Evolutionary conservation across 1,140 invertebrate genomes (phyloP).

Genomic region (Mya arenaria): DNA sequence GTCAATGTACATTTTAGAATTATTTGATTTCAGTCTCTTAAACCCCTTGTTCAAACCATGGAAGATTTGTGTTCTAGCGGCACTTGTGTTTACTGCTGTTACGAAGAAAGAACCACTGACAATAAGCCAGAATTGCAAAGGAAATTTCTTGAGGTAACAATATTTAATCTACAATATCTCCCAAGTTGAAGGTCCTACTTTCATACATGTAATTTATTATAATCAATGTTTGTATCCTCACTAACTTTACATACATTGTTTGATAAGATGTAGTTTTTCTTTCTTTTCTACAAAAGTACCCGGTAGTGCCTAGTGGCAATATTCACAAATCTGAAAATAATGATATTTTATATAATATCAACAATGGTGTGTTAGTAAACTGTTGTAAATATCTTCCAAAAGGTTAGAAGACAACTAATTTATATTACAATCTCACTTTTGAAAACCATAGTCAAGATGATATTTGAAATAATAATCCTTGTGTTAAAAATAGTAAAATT

Average conservation of each 20-base stretch:
- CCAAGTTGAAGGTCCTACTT: neutral
- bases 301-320: neutral
- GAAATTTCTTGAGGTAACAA: conserved; percentile 73
- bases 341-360: neutral
- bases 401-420: neutral
- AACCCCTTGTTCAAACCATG: conserved; percentile 73
- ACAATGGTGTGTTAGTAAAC: neutral
- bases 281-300: neutral
- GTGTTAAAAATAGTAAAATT: neutral
- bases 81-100: conserved; percentile 75
- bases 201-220: neutral
- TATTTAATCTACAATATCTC: neutral
- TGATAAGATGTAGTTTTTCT: neutral
- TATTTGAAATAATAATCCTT: neutral
- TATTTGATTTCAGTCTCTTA: conserved; percentile 70
- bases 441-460: neutral
- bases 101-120: conserved; percentile 75
- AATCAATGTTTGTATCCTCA: neutral
- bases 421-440: neutral
- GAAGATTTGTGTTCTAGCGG: conserved; percentile 52
- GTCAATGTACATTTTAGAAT: neutral
- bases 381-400: neutral
- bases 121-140: conserved; percentile 75
- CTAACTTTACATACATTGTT: neutral
- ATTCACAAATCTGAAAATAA: neutral